Evolutionary conservation across 1,140 invertebrate species (phyloP).

Genomic region (Eumaeus atala): DNA sequence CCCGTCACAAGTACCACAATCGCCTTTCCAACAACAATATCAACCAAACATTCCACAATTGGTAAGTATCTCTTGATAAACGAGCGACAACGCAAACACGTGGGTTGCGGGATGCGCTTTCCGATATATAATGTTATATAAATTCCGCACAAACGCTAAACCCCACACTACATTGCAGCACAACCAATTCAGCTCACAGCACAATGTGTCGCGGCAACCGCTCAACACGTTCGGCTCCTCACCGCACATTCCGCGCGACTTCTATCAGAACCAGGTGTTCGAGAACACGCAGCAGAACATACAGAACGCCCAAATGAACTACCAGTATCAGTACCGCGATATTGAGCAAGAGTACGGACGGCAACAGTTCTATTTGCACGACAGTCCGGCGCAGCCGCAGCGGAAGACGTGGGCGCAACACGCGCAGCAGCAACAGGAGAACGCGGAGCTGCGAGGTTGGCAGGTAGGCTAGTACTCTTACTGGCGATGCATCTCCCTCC

Average conservation of each 20-base stretch:
- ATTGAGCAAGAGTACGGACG: slow-evolving; percentile 50
- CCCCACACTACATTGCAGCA: slow-evolving; percentile 52
- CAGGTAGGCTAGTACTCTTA: slow-evolving; percentile 38
- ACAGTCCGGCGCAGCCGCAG: slow-evolving; percentile 76
- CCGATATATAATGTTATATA: too few species aligned
- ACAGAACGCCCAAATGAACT: slow-evolving; percentile 19
- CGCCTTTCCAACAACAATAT: slow-evolving; percentile 51
- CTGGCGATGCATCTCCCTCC: neutral
- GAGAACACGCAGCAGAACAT: slow-evolving; percentile 18
- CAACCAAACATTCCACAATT: slow-evolving; percentile 68
- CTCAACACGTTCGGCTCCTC: slow-evolving; percentile 74
- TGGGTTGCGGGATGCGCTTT: slow-evolving; percentile 15
- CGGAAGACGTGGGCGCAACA: slow-evolving; percentile 84
- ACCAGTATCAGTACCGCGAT: slow-evolving; percentile 58
- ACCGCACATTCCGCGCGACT: slow-evolving; percentile 73
- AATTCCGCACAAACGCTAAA: slow-evolving; percentile 18
- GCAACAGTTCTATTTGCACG: slow-evolving; percentile 84
- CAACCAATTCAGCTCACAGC: slow-evolving; percentile 76
- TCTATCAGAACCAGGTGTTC: slow-evolving; percentile 40
- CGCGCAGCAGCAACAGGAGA: slow-evolving; percentile 68
- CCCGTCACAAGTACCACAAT: slow-evolving; percentile 70
- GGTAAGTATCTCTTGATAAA: slow-evolving; percentile 32
- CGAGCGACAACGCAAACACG: neutral
- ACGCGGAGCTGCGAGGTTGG: slow-evolving; percentile 63
- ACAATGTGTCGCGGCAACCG: slow-evolving; percentile 66